These are phyloP conservation scores for Balearica regulorum DNA, from an alignment of 2,797 vertebrate species.

Conservation along the genomic window DNA sequence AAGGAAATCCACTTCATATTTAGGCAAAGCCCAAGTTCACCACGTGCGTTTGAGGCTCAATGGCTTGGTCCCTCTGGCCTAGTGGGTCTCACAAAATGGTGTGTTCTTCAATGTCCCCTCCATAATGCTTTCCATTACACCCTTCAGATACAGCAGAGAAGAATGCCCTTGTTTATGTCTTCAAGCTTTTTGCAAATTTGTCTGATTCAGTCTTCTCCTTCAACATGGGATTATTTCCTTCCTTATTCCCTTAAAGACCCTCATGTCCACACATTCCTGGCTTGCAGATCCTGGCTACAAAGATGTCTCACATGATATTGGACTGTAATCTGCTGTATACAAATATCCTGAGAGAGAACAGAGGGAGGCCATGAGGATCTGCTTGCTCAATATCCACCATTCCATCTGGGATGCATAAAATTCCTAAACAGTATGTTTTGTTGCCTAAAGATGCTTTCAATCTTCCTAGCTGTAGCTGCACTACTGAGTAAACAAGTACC, in stretches of 20 bases:
- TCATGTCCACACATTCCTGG: neutral
- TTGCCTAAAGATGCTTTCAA: slow-evolving; percentile 23
- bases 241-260: neutral
- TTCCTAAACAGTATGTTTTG: neutral
- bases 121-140: neutral
- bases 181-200: neutral
- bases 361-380: neutral
- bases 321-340: neutral
- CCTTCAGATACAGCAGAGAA: neutral
- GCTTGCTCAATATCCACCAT: slow-evolving; percentile 11
- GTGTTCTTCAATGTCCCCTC: neutral
- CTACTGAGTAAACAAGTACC: slow-evolving; percentile 23
- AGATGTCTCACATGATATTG: neutral
- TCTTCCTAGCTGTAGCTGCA: neutral
- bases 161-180: neutral
- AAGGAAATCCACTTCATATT: neutral
- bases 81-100: neutral
- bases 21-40: neutral
- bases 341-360: slow-evolving; percentile 9
- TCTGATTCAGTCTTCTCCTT: neutral
- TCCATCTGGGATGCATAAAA: slow-evolving; percentile 44
- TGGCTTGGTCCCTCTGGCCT: neutral
- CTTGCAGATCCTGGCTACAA: neutral
- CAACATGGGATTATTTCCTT: neutral
- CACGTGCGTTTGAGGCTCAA: neutral